phyloP scores from a whole-genome alignment of 2,888 invertebrate genomes.

The Hemicrepidius hirtus region DNA sequence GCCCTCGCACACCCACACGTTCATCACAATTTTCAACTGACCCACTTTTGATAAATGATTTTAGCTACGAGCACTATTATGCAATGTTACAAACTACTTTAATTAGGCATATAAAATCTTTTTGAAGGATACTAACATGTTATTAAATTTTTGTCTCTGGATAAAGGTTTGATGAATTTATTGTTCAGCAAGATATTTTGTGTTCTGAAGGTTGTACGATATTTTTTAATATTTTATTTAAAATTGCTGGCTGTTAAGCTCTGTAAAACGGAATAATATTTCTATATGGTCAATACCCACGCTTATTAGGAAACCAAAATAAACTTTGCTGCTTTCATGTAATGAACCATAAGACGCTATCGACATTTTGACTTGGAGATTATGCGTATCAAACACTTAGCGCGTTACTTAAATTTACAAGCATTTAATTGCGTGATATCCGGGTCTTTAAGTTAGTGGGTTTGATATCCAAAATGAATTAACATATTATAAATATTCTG shows the following conservation, averaged over 20 bases:
- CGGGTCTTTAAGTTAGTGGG: slow-evolving; percentile 25
- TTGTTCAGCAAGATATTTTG: too few relatives aligned
- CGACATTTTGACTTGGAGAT: slow-evolving; percentile 20
- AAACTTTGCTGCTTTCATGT: background rate
- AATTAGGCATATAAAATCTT: too few relatives aligned
- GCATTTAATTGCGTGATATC: slow-evolving; percentile 30
- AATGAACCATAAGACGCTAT: background rate
- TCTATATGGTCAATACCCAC: too few relatives aligned
- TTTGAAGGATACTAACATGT: too few relatives aligned
- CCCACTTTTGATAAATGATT: slow-evolving; percentile 21
- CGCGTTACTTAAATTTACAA: slow-evolving; percentile 34
- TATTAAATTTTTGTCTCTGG: too few relatives aligned
- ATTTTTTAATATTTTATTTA: too few relatives aligned
- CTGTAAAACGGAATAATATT: too few relatives aligned
- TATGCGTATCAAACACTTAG: slow-evolving; percentile 19
- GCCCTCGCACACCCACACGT: slow-evolving; percentile 21
- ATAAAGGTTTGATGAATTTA: too few relatives aligned
- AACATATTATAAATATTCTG: slow-evolving; percentile 39
- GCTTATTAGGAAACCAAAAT: background rate
- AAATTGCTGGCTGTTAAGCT: too few relatives aligned
- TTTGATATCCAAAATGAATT: slow-evolving; percentile 27
- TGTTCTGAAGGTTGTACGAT: too few relatives aligned
- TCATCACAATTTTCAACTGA: slow-evolving; percentile 11
- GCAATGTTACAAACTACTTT: background rate
- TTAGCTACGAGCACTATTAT: background rate